Evolutionary conservation across 92 coral and sea anemone species (phyloP).

Genomic region (Epizoanthus rinbou): DNA sequence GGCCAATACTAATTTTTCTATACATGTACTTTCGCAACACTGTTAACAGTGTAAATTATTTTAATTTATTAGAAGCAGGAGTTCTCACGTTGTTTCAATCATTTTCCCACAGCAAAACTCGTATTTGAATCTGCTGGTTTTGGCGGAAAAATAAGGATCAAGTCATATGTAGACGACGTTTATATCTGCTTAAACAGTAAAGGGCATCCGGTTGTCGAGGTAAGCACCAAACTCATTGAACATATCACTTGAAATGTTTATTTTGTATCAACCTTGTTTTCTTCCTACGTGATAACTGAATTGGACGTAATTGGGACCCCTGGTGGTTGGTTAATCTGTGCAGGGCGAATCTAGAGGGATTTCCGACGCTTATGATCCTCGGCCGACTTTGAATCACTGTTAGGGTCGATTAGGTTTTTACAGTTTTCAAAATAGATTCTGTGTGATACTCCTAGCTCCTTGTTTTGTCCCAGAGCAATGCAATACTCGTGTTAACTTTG

Average conservation of each 20-base stretch:
- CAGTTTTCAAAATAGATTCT: background rate
- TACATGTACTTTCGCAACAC: too few species aligned
- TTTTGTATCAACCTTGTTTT: background rate
- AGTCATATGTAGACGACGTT: conserved; percentile 56
- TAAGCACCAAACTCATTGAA: conserved; percentile 32
- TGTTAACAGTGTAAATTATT: too few species aligned
- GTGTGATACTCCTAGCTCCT: background rate
- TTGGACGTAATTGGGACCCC: background rate
- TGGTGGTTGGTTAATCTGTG: background rate
- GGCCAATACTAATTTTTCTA: too few species aligned
- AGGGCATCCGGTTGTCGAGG: conserved; percentile 60
- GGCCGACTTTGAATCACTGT: background rate
- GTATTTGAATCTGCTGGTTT: conserved; percentile 71
- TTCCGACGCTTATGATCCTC: background rate
- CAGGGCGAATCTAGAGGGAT: background rate
- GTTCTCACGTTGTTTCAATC: background rate
- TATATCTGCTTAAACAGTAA: conserved; percentile 60
- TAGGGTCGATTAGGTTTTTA: background rate
- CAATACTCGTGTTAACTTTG: too few species aligned
- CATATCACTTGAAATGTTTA: background rate
- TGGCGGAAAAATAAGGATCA: conserved; percentile 66
- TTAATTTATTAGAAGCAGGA: too few species aligned
- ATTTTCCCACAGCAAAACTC: conserved; percentile 64
- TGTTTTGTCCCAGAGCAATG: background rate
- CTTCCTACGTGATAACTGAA: conserved; percentile 13